A percentile compares a stretch with the other conserved stretches of the same genome.
These are phyloP conservation scores for Morphnarchus princeps DNA, from an alignment of 2,113 vertebrate genomes.

Conservation along the genomic window DNA sequence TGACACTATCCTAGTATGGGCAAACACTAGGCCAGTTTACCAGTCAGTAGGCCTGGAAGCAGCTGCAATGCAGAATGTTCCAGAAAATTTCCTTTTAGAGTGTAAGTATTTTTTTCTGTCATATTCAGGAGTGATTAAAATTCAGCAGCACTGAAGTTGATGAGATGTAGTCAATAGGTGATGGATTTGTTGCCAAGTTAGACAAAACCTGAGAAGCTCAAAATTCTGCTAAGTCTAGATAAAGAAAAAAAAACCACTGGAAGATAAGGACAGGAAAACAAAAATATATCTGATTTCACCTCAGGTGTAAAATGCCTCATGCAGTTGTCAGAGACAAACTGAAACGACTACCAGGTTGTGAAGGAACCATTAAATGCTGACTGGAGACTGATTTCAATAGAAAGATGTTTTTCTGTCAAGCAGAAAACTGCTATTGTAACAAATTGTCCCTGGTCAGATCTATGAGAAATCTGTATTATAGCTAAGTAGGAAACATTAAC, in stretches of 20 bases:
- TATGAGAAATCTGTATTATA: background rate
- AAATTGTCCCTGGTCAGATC: background rate
- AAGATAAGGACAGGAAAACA: background rate
- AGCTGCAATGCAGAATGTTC: background rate
- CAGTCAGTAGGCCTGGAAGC: background rate
- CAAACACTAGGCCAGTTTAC: background rate
- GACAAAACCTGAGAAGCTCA: background rate
- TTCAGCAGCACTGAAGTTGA: background rate
- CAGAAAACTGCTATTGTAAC: background rate
- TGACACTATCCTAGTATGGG: background rate
- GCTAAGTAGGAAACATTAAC: background rate
- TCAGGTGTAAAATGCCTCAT: background rate
- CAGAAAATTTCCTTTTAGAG: background rate
- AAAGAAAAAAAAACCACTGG: background rate
- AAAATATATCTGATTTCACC: background rate
- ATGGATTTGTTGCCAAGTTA: background rate
- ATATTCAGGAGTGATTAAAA: background rate
- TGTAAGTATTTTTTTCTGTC: background rate
- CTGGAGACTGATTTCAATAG: background rate
- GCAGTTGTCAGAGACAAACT: background rate
- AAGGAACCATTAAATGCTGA: background rate
- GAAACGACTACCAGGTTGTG: background rate
- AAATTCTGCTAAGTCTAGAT: background rate
- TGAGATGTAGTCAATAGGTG: background rate
- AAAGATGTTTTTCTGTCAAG: background rate